Percentiles rank a stretch among this genome's conserved stretches.
phyloP scores from a whole-genome alignment of 2,797 vertebrate species.

The Microcaecilia unicolor region DNA sequence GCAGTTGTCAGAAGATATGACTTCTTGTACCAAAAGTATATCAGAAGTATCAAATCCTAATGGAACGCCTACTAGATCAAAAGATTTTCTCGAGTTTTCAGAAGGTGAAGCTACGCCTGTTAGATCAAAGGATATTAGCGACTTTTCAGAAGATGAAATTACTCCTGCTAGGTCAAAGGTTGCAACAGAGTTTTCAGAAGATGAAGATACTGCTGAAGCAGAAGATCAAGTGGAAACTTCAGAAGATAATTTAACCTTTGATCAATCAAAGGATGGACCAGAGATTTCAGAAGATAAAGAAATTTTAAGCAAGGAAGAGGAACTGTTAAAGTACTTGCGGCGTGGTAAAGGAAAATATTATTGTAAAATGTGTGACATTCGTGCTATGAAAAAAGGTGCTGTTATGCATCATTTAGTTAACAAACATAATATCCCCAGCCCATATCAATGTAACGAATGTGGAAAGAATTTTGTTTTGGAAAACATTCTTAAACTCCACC shows the following conservation, averaged over 20 bases:
- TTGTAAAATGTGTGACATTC: constrained; percentile 68
- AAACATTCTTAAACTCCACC: too few species aligned
- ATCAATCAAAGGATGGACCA: constrained; percentile 43
- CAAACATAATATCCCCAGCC: constrained; percentile 71
- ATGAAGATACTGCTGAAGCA: background rate
- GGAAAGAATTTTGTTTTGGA: too few species aligned
- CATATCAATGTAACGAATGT: too few species aligned
- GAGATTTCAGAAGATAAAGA: constrained; percentile 63
- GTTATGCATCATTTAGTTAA: constrained; percentile 68
- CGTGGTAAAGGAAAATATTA: constrained; percentile 67
- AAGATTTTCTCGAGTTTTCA: background rate
- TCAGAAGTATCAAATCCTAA: constrained; percentile 1
- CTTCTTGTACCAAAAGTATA: constrained; percentile 12
- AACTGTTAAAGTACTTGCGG: constrained; percentile 66
- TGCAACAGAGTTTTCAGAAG: background rate
- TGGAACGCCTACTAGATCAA: background rate
- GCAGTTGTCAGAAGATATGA: constrained; percentile 57
- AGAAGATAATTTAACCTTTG: constrained; percentile 11
- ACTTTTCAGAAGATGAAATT: background rate
- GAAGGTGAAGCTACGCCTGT: background rate
- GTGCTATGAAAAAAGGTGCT: constrained; percentile 69
- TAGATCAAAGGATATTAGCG: background rate
- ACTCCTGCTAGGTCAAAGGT: constrained; percentile 4
- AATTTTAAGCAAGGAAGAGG: constrained; percentile 61
- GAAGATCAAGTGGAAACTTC: background rate